Evolutionary conservation across 2,113 vertebrate species (phyloP), one percentile per base, ranked within the genome.

Genomic region (Potamarius usumacintae): DNA sequence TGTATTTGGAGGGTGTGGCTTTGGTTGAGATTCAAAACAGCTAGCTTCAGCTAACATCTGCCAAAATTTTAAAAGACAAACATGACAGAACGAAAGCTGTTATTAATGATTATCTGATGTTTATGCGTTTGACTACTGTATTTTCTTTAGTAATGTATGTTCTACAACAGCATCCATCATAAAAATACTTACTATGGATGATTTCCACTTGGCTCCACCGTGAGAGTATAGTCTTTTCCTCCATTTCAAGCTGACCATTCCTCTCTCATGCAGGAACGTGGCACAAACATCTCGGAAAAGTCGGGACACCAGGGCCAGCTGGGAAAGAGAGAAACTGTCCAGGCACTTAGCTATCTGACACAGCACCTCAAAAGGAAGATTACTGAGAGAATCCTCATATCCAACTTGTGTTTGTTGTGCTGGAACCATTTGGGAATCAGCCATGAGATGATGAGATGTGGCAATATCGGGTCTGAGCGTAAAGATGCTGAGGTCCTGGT

Each of bases 201-300:
- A 95, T 93, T 71, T 97, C 98, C 98, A 99, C 0, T 94, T 95
- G 80, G 94, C 91, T 82, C 95, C 91, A 0, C 97, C 97, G 0
- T 97, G 95, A 22, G 96, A 96, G 91, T 95, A 96, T 22, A 89
- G 95, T 90, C 93, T 96, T 91, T 95, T 99, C 92, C 96, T 96
- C 98, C 98, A 99, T 50, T 81, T 83, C n/a, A 99, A 94, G 8
- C 95, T 94, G 86, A 99, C 98, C 97, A 99, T 99, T 87, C 98
- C 98, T 91, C 96, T 93, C 25, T 97, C 97, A 90, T 97, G 96
- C 90, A 99, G 95, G 89, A 96, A 94, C 20, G 96, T 96, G 86
- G 95, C 96, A 92, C 97, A 97, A 92, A 99, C 95, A 69, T 97
- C 96, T 90, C 97, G 97, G 96, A 98, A 97, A 85, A 97, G 93